phyloP scores from a whole-genome alignment of 2,888 invertebrate species.

The Papilio protenor region DNA sequence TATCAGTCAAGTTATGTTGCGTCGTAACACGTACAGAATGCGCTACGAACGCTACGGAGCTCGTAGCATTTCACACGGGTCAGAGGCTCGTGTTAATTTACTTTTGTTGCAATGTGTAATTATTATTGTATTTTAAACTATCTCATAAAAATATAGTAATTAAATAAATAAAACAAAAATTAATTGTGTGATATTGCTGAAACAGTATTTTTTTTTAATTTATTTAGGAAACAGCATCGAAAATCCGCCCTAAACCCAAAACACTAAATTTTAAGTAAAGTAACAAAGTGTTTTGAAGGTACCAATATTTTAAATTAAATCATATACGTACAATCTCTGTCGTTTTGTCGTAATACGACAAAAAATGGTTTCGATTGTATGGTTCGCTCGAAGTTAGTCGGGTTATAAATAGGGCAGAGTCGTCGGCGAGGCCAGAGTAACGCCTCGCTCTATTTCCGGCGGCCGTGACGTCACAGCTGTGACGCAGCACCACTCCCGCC shows the following conservation, averaged over 20 bases:
- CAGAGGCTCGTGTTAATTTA: background rate
- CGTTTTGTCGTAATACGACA: background rate
- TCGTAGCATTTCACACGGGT: background rate
- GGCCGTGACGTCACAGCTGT: constrained; percentile 46
- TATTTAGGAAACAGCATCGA: too few species aligned
- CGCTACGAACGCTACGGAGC: background rate
- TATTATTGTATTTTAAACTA: background rate
- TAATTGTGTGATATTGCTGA: too few species aligned
- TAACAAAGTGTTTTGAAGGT: background rate
- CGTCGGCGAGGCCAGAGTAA: constrained; percentile 44
- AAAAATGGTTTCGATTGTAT: constrained; percentile 18
- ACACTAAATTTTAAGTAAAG: too few species aligned
- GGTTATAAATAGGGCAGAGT: constrained; percentile 47
- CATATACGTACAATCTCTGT: background rate
- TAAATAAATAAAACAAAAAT: too few species aligned
- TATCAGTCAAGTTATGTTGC: background rate
- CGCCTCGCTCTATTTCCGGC: constrained; percentile 44
- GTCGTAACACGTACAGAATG: constrained; percentile 2
- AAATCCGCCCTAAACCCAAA: too few species aligned
- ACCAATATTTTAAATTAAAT: background rate
- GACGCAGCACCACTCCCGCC: constrained; percentile 41
- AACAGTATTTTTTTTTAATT: too few species aligned
- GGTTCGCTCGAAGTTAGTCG: constrained; percentile 36
- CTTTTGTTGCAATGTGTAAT: background rate
- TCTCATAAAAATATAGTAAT: too few species aligned